phyloP scores from a whole-genome alignment of 2,113 vertebrate species.

The Kryptolebias marmoratus region DNA sequence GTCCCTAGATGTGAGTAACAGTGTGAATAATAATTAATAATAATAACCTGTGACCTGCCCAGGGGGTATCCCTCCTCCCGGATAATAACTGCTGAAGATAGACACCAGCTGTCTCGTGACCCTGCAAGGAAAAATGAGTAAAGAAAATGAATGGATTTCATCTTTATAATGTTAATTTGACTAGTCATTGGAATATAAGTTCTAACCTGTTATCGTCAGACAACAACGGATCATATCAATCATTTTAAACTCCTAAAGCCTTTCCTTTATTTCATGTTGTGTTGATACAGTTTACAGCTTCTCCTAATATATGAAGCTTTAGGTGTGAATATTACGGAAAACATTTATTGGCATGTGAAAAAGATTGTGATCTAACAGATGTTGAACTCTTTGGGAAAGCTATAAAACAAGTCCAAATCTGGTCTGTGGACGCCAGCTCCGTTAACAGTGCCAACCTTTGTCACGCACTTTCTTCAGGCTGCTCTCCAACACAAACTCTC shows the following conservation, averaged over 20 bases:
- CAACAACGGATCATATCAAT: not conserved
- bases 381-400: conserved; percentile 57
- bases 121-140: too few relatives aligned
- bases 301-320: conserved; percentile 6
- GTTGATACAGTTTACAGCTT: conserved; percentile 5
- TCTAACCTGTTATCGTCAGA: too few relatives aligned
- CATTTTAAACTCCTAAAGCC: not conserved
- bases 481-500: conserved; percentile 10
- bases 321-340: conserved; percentile 47
- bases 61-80: too few relatives aligned
- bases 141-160: too few relatives aligned
- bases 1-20: too few relatives aligned
- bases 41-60: too few relatives aligned
- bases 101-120: too few relatives aligned
- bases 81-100: too few relatives aligned
- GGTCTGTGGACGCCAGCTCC: conserved; percentile 43
- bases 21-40: too few relatives aligned
- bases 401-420: conserved; percentile 73
- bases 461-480: conserved; percentile 65
- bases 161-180: too few relatives aligned
- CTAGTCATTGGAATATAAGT: too few relatives aligned
- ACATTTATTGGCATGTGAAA: conserved; percentile 55
- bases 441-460: conserved; percentile 64
- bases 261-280: conserved; percentile 5
- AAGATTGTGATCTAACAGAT: conserved; percentile 66